Base-by-base conservation (phyloP, 2,113 vertebrate genomes). In the Myiozetetes cayanensis region DNA sequence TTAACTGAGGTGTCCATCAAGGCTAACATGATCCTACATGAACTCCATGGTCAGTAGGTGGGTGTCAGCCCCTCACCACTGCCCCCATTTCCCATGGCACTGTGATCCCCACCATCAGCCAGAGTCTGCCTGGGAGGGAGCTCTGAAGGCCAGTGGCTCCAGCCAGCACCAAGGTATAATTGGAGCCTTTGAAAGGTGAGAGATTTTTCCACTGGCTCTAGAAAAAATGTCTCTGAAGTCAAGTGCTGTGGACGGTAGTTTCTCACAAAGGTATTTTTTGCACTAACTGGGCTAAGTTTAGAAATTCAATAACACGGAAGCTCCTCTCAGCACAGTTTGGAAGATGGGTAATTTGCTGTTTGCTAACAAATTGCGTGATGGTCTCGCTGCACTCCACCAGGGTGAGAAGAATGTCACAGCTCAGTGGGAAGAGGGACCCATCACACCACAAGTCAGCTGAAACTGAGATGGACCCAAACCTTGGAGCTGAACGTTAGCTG, bases 241-340 rank as follows among this genome's bases (percentile, higher is more conserved):
- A 52, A 50, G 62, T 4, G 10, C 75, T 82, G 85, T 0, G 31
- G 91, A 86, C 1, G 1, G 73, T 52, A 81, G 58, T 77, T 94
- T 58, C 85, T 73, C 2, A 1, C 71, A 73, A 90, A 92, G 35
- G 67, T 67, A 9, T 58, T 80, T 92, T 96, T 95, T 65, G 89
- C 43, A 65, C 89, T 87, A 77, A 74, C 87, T 30, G 71, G 61
- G 61, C 88, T 96, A 96, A 96, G 53, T 96, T 96, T 97, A 94
- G 94, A 94, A 89, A 80, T 83, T 56, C 55, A 87, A 73, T 50
- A 68, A 27, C 66, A 73, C 0, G 24, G 78, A 46, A 77, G 55
- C 23, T 87, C 62, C 62, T 67, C 89, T 82, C 85, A 75, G 87
- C 85, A 74, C 59, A 65, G 56, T 68, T 58, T 35, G 12, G 70